These are phyloP conservation scores for Anolis apletophallus DNA, from an alignment of 2,797 vertebrate species.

Conservation along the genomic window DNA sequence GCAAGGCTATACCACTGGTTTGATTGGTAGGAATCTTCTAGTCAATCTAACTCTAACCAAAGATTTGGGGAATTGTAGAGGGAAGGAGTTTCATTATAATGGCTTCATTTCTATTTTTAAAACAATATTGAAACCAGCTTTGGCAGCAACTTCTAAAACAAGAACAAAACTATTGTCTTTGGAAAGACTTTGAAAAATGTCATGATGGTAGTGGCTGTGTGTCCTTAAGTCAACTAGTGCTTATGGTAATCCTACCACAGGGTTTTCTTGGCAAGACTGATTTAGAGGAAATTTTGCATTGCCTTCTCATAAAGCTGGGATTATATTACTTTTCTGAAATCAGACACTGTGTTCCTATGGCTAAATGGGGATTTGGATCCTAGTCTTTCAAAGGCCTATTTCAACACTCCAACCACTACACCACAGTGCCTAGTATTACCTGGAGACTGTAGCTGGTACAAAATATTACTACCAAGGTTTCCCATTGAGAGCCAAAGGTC, in stretches of 20 bases:
- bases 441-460: neutral
- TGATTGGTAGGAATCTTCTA: constrained; percentile 75
- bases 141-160: neutral
- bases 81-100: neutral
- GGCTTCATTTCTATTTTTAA: neutral
- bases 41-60: neutral
- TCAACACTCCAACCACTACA: too few relatives aligned
- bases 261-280: too few relatives aligned
- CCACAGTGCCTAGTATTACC: too few relatives aligned
- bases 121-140: neutral
- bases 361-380: neutral
- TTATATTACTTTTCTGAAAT: too few relatives aligned
- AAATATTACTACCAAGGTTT: neutral
- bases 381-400: neutral
- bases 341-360: too few relatives aligned
- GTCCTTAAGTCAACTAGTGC: too few relatives aligned
- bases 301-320: too few relatives aligned
- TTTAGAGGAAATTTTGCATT: too few relatives aligned
- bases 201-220: too few relatives aligned
- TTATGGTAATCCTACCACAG: too few relatives aligned
- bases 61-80: neutral
- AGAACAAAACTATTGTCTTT: neutral
- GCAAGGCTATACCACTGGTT: constrained; percentile 87
- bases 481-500: neutral
- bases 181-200: neutral